Evolutionary conservation across 2,888 invertebrate species (phyloP), one percentile per base, ranked within the genome.

Genomic region (Latrodectus elegans): DNA sequence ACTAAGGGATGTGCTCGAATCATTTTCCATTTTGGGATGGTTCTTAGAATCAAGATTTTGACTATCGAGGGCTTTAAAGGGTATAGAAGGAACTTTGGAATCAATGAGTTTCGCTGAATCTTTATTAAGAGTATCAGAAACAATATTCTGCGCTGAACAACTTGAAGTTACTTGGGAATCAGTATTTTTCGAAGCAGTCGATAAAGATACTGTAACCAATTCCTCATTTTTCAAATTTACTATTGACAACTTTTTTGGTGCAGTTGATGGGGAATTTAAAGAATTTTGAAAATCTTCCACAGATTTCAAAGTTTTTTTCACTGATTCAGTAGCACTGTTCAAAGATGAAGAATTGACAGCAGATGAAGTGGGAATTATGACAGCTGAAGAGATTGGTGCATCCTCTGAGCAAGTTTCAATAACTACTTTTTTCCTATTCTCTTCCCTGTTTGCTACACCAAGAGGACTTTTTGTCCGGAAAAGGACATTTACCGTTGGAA

Each of bases 401-500:
- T 17, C 22, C 49, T 17, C 72, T 4, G 86, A 8, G 67, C 38
- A 55, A 17, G 86, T 86, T 73, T 86, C 86, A 15, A 82, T 75
- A 22, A 86, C 67, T 67, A 86, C 81, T 72, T 81, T 80, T 60
- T 86, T 86, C 17, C 80, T 81, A n/a, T 80, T 70, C 53, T 81
- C 80, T 51, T 86, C 86, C 64, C 71, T 80, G 14, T 68, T 77
- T 9, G 55, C 49, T 9, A 76, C 12, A 11, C 55, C 55, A 55
- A 64, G 72, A 12, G 86, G 81, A 73, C 86, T 86, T 77, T 86
- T 86, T 6, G 86, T 86, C 4, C 86, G 74, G 51, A 81, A 86
- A 60, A 86, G 81, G 49, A 86, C 81, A 55, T 86, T 86, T 8
- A 86, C 81, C 6, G 86, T 86, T 6, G 81, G 86, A 12, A 86